Percentiles rank a stretch among this genome's conserved stretches.
Evolutionary conservation across 2,888 invertebrate genomes (phyloP).

Genomic region (Liposcelis brunnea): DNA sequence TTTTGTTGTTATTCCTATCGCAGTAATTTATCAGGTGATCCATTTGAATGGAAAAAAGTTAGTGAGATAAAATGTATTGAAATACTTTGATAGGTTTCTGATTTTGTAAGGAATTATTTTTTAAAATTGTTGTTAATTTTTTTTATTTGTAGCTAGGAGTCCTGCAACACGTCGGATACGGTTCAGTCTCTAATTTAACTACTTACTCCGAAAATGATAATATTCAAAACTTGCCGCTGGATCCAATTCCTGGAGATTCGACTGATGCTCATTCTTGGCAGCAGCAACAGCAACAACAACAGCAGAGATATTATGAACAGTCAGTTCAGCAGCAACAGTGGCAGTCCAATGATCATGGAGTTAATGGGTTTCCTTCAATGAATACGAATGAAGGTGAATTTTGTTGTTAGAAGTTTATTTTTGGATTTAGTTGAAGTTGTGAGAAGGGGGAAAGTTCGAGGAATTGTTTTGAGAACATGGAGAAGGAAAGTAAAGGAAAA

Average conservation of each 20-base stretch:
- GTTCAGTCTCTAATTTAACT: constrained; percentile 13
- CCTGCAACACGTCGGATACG: constrained; percentile 7
- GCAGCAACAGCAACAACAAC: constrained; percentile 3
- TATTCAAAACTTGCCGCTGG: not conserved
- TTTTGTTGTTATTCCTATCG: not conserved
- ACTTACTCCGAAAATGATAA: constrained; percentile 9
- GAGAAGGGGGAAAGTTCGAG: too few species aligned
- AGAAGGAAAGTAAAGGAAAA: too few species aligned
- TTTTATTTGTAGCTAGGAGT: not conserved
- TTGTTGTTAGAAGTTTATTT: too few species aligned
- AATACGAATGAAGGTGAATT: too few species aligned
- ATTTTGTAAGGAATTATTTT: not conserved
- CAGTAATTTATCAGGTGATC: too few species aligned
- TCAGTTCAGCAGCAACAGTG: constrained; percentile 16
- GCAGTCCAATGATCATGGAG: constrained; percentile 11
- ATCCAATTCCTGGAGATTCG: not conserved
- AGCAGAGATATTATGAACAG: constrained; percentile 11
- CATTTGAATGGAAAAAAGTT: constrained; percentile 3
- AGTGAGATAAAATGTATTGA: too few species aligned
- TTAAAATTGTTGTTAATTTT: not conserved
- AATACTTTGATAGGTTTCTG: too few species aligned
- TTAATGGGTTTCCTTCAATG: too few species aligned
- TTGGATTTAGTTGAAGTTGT: too few species aligned
- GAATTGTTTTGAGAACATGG: too few species aligned
- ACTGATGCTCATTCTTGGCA: not conserved